Conservation (phyloP, 2,888 invertebrate species). For the Gymnocheta viridis region DNA sequence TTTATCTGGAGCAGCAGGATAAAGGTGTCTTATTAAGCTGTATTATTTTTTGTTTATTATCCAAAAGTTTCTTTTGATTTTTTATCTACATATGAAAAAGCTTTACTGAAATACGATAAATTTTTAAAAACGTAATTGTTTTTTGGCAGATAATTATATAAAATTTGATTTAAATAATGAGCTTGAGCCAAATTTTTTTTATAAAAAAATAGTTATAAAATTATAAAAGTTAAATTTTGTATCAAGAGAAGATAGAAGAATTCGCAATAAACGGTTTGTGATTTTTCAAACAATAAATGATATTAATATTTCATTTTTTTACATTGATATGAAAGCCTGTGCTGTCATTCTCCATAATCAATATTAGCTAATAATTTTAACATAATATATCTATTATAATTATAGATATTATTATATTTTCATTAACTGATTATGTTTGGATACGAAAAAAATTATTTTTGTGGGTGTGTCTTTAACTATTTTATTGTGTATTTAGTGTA, state of each 20-base stretch:
- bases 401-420: neutral
- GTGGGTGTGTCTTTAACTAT: slow-evolving; percentile 52
- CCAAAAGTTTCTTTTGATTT: slow-evolving; percentile 26
- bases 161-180: too few relatives aligned
- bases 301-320: too few relatives aligned
- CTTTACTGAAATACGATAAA: slow-evolving; percentile 15
- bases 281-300: neutral
- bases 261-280: too few relatives aligned
- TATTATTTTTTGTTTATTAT: slow-evolving; percentile 9
- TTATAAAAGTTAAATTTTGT: too few relatives aligned
- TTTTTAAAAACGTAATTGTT: neutral
- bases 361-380: too few relatives aligned
- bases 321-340: too few relatives aligned
- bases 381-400: too few relatives aligned
- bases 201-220: too few relatives aligned
- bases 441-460: neutral
- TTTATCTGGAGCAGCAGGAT: neutral
- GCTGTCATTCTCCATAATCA: too few relatives aligned
- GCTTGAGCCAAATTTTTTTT: too few relatives aligned
- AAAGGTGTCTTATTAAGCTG: neutral
- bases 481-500: neutral
- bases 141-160: neutral
- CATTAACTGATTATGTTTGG: neutral
- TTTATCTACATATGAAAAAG: slow-evolving; percentile 44
- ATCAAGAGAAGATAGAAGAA: too few relatives aligned